Conservation (phyloP, 2,888 invertebrate genomes). For the Spialia ferax region DNA sequence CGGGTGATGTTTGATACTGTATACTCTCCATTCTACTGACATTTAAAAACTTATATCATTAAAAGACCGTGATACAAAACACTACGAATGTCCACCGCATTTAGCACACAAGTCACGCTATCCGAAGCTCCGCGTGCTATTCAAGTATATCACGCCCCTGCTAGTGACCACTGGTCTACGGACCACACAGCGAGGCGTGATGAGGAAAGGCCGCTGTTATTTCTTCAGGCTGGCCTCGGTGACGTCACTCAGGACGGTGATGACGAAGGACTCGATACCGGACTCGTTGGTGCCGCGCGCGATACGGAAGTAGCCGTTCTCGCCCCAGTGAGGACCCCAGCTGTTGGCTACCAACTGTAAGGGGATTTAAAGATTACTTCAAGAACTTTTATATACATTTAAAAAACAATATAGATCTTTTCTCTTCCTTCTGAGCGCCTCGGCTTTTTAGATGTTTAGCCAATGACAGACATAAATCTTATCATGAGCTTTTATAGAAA, state of each 20-base stretch:
- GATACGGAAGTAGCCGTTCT: conserved; percentile 96
- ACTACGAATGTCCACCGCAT: not conserved
- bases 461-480: no score
- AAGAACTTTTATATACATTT: not conserved
- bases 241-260: conserved; percentile 92
- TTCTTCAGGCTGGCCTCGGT: conserved; percentile 68
- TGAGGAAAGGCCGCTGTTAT: conserved; percentile 67
- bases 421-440: no score
- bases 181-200: conserved; percentile 67
- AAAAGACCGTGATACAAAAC: not conserved
- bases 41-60: not conserved
- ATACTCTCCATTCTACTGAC: no score
- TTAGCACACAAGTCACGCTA: conserved; percentile 45
- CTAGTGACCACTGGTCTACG: conserved; percentile 62
- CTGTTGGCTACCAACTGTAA: conserved; percentile 96
- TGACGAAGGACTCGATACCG: conserved; percentile 95
- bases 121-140: conserved; percentile 67
- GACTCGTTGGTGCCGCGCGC: conserved; percentile 94
- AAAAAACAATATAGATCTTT: no score
- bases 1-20: no score
- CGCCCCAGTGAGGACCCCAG: conserved; percentile 97
- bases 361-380: no score
- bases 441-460: no score
- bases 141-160: conserved; percentile 62
- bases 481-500: no score